Percentiles rank a stretch among this genome's conserved stretches.
These are phyloP conservation scores for Nysson spinosus DNA, from an alignment of 2,888 invertebrate genomes.

Conservation along the genomic window DNA sequence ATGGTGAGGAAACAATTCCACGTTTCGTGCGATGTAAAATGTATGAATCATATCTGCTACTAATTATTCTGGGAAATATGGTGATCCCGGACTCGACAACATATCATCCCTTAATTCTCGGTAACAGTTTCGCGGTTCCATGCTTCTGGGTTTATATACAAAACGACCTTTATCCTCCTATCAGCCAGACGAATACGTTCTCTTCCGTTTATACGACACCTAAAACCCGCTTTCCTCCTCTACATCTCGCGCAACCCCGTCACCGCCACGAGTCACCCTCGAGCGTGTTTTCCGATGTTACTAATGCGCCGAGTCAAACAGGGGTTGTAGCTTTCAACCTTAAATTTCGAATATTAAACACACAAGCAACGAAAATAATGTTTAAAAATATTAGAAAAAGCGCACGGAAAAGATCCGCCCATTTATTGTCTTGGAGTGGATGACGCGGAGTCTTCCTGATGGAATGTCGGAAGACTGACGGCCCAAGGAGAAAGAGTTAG, in stretches of 20 bases:
- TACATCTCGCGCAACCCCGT: conserved; percentile 35
- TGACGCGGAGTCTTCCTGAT: conserved; percentile 45
- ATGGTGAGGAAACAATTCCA: too few species aligned
- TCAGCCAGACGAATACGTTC: conserved; percentile 39
- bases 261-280: conserved; percentile 13
- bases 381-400: too few species aligned
- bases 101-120: conserved; percentile 38
- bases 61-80: conserved; percentile 10
- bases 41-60: neutral
- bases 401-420: too few species aligned
- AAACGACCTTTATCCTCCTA: conserved; percentile 40
- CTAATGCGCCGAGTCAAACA: too few species aligned
- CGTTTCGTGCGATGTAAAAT: neutral
- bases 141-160: conserved; percentile 14
- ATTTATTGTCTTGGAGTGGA: too few species aligned
- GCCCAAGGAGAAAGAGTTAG: neutral
- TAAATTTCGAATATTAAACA: too few species aligned
- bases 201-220: conserved; percentile 40
- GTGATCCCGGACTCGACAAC: conserved; percentile 6
- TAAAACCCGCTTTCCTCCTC: conserved; percentile 33
- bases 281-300: neutral
- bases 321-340: too few species aligned
- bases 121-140: conserved; percentile 32
- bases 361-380: too few species aligned
- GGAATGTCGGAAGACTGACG: conserved; percentile 28